phyloP scores from a whole-genome alignment of 2,888 invertebrate species.

The Macrophya alboannulata region DNA sequence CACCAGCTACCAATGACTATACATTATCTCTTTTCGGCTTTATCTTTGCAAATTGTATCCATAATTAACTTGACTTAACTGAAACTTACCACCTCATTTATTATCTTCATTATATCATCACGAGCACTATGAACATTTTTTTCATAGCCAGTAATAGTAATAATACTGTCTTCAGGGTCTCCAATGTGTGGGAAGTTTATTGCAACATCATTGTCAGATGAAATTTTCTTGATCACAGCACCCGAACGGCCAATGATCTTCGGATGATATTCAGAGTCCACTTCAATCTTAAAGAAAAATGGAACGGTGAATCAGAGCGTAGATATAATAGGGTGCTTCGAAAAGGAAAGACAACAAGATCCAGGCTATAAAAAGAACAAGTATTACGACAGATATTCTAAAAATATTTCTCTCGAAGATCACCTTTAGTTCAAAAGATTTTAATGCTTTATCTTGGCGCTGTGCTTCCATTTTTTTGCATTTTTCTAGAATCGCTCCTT shows the following conservation, averaged over 20 bases:
- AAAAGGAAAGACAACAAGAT: neutral
- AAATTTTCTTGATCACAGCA: slow-evolving; percentile 94
- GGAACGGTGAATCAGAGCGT: slow-evolving; percentile 47
- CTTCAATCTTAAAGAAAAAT: slow-evolving; percentile 84
- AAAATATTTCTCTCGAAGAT: slow-evolving; percentile 19
- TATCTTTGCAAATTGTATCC: neutral
- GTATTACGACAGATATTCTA: slow-evolving; percentile 27
- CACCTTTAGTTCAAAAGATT: slow-evolving; percentile 90
- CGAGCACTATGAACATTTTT: slow-evolving; percentile 92
- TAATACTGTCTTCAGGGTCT: slow-evolving; percentile 91
- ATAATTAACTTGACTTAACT: neutral
- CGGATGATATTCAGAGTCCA: slow-evolving; percentile 96
- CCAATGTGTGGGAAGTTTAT: slow-evolving; percentile 96
- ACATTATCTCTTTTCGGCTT: no score
- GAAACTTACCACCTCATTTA: slow-evolving; percentile 86
- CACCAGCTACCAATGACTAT: no score
- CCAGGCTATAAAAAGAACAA: no score
- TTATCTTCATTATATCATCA: slow-evolving; percentile 96
- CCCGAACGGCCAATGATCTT: slow-evolving; percentile 98
- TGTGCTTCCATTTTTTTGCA: slow-evolving; percentile 93
- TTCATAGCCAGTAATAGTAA: slow-evolving; percentile 96
- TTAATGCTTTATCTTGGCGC: slow-evolving; percentile 91
- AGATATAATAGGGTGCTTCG: slow-evolving; percentile 25
- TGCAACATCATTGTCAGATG: slow-evolving; percentile 94
- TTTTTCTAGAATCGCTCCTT: slow-evolving; percentile 89